Evolutionary conservation across 2,888 invertebrate genomes (phyloP).

Genomic region (Stomorhina lunata): DNA sequence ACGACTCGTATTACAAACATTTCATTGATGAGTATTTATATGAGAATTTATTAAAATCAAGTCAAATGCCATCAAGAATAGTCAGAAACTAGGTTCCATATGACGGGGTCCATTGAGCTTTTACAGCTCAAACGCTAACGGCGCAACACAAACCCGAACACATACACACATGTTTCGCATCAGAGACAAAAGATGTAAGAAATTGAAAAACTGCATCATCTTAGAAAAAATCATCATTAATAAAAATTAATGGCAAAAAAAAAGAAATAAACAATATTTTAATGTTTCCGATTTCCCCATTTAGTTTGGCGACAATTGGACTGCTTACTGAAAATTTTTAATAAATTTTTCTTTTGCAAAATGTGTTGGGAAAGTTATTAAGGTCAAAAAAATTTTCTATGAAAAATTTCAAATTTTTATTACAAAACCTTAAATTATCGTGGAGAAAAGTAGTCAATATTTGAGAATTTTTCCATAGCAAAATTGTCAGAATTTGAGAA

Average conservation of each 20-base stretch:
- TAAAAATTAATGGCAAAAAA: constrained; percentile 53
- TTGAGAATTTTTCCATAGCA: too few species aligned
- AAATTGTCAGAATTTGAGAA: too few species aligned
- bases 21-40: constrained; percentile 54
- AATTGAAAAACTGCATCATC: constrained; percentile 13
- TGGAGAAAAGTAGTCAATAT: too few species aligned
- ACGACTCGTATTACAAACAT: constrained; percentile 9
- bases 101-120: constrained; percentile 43
- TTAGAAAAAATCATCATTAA: constrained; percentile 45
- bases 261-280: constrained; percentile 40
- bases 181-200: background rate
- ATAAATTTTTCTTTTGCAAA: constrained; percentile 11
- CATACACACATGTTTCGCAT: constrained; percentile 2
- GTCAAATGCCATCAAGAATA: constrained; percentile 59
- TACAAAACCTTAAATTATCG: too few species aligned
- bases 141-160: background rate
- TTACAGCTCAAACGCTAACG: constrained; percentile 1
- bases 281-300: constrained; percentile 57
- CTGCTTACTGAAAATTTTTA: background rate
- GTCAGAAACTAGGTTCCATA: constrained; percentile 52
- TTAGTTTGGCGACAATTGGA: background rate
- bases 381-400: too few species aligned
- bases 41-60: constrained; percentile 66
- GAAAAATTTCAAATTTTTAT: too few species aligned
- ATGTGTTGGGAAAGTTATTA: constrained; percentile 58